Conservation (phyloP, 2,797 vertebrate genomes). For the Todus mexicanus region DNA sequence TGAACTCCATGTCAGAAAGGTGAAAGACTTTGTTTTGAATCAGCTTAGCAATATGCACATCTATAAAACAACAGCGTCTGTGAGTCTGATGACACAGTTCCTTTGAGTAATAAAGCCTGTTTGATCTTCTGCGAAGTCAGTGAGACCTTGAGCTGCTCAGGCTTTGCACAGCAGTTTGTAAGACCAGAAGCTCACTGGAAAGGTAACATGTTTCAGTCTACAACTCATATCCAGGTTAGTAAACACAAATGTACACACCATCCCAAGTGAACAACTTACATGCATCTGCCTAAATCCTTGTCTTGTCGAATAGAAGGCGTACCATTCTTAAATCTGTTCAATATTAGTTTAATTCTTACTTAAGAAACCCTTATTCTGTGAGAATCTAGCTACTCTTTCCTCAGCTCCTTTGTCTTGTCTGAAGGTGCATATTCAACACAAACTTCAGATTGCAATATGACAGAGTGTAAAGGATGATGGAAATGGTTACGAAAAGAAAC, state of each 20-base stretch:
- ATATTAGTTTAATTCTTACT: not conserved
- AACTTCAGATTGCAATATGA: not conserved
- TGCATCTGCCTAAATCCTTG: not conserved
- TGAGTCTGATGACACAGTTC: not conserved
- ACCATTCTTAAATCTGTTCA: not conserved
- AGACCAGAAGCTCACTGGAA: not conserved
- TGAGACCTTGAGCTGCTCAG: not conserved
- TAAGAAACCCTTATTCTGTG: not conserved
- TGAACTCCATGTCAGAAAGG: not conserved
- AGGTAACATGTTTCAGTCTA: not conserved
- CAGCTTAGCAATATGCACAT: not conserved
- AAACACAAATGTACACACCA: not conserved
- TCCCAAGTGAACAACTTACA: not conserved
- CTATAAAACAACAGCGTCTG: not conserved
- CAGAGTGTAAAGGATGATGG: not conserved
- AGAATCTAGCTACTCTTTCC: not conserved
- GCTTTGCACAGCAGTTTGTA: not conserved
- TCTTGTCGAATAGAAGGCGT: not conserved
- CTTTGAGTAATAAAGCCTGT: not conserved
- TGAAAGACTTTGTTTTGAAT: not conserved
- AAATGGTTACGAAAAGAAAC: not conserved
- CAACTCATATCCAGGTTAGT: not conserved
- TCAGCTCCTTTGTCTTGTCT: not conserved
- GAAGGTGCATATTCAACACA: not conserved
- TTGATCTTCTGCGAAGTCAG: not conserved